These are phyloP conservation scores for Bos javanicus DNA, from an alignment of 2,113 vertebrate genomes.

Conservation along the genomic window DNA sequence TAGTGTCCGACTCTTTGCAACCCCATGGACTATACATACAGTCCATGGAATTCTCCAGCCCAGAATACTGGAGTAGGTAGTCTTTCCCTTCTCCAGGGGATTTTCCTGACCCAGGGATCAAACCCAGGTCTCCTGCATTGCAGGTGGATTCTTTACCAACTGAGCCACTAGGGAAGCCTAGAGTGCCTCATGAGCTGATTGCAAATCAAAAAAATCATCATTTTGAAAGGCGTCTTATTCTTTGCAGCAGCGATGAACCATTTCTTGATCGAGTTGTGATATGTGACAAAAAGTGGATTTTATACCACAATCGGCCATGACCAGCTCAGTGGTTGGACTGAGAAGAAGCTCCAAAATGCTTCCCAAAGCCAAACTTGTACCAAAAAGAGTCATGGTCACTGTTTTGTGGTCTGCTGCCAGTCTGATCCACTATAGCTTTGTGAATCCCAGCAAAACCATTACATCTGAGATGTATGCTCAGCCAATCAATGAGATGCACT, in stretches of 20 bases:
- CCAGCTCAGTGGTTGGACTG: not conserved
- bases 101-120: too few relatives aligned
- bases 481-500: not conserved
- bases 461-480: not conserved
- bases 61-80: not conserved
- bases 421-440: not conserved
- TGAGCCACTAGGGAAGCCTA: too few relatives aligned
- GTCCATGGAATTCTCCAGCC: not conserved
- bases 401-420: not conserved
- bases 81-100: not conserved
- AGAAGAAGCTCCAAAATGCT: not conserved
- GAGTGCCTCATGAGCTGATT: not conserved
- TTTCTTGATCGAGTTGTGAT: not conserved
- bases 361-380: not conserved
- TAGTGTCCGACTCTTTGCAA: not conserved
- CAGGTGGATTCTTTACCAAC: too few relatives aligned
- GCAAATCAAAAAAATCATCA: not conserved
- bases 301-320: not conserved
- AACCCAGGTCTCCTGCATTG: too few relatives aligned
- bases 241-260: not conserved
- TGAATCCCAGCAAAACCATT: not conserved
- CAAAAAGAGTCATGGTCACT: not conserved
- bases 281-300: not conserved
- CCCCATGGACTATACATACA: not conserved
- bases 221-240: not conserved